Evolutionary conservation across 1,140 invertebrate genomes (phyloP).

Genomic region (Acromyrmex echinatior): DNA sequence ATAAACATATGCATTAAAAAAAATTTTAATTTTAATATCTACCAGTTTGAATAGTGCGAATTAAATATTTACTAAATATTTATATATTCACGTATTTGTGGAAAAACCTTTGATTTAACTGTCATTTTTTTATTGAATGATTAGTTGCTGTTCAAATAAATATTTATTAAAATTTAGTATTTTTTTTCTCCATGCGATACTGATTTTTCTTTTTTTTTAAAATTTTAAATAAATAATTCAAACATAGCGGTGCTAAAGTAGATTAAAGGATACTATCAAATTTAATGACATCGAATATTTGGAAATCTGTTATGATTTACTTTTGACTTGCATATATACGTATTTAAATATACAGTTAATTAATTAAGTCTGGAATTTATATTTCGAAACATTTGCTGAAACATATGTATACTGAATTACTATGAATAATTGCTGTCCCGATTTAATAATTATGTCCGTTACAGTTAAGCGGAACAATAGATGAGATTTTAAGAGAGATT

Average conservation of each 20-base stretch:
- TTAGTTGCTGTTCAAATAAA: too few species aligned
- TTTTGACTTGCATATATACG: background rate
- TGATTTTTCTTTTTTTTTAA: background rate
- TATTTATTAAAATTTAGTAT: too few species aligned
- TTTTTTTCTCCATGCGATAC: background rate
- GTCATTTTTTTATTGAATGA: too few species aligned
- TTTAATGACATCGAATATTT: constrained; percentile 14
- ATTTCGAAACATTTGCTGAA: constrained; percentile 4
- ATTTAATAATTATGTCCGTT: constrained; percentile 27
- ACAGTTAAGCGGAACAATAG: constrained; percentile 1
- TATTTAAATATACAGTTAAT: constrained; percentile 23
- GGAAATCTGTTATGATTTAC: background rate
- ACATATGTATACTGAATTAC: background rate
- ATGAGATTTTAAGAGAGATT: constrained; percentile 24
- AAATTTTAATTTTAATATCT: too few species aligned
- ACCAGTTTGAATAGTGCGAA: too few species aligned
- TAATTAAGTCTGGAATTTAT: constrained; percentile 28
- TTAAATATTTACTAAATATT: too few species aligned
- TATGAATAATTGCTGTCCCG: constrained; percentile 3
- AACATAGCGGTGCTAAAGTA: background rate
- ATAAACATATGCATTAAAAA: background rate
- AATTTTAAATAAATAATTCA: background rate
- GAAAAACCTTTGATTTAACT: too few species aligned
- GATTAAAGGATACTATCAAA: background rate
- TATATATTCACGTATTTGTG: too few species aligned